Base-by-base conservation (phyloP, 1,140 invertebrate species). In the Adoxophyes honmai region DNA sequence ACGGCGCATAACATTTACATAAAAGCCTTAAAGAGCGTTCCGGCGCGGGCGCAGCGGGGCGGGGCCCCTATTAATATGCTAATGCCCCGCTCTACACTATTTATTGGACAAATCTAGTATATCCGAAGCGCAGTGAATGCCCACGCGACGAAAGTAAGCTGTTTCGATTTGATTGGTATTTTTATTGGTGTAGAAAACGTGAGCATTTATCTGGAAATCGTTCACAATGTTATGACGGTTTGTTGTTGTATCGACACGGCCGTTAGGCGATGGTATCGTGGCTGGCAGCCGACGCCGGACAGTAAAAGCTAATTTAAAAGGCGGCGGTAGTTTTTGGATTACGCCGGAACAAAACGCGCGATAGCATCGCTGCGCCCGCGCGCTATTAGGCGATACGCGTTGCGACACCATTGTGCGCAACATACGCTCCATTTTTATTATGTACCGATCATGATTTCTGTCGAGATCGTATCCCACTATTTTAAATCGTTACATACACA, bases 21-120 rank as follows among this genome's bases (percentile, higher is more conserved):
- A 58, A 58, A 58, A 39, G 16, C 15, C 34, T 18, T 36, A 55
- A 55, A 55, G 11, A 44, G 10, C 13, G 16, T n/a, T n/a, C n/a
- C 11, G 9, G 55, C 39, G 42, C 16, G 15, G 7, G 52, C 34
- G 34, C 36, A 10, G 35, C 52, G 35, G 21, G 18, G 36, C 54
- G 39, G 9, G 7, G 5, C 48, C 9, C 16, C 39, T 42, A 58
- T 58, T 58, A 58, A 35, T 58, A 58, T 58, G 57, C 35, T 58
- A 58, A 58, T 58, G 28, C 13, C 2, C 15, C 21, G 10, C 34
- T 14, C 16, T 36, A 28, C 11, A 18, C 15, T 58, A 58, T 58
- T 58, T 58, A 58, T 58, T 58, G 57, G 57, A 52, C 57, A 58
- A 58, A 58, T 58, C 57, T 58, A 44, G 57, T 58, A 42, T 37